Conservation (phyloP, 2,113 vertebrate species). For the Stigmatopora argus region DNA sequence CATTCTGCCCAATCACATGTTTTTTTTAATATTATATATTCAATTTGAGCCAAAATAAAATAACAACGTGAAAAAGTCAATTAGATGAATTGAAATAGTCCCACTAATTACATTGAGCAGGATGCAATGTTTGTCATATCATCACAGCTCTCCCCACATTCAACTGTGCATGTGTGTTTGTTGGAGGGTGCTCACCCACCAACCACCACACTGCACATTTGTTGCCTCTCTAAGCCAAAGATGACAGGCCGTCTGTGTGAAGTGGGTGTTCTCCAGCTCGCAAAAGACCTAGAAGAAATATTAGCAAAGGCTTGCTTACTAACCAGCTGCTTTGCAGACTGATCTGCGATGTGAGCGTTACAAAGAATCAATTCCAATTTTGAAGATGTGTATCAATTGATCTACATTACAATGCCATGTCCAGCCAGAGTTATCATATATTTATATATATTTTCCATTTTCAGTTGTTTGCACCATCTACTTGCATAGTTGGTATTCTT, state of each 20-base stretch:
- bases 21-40: background rate
- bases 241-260: slow-evolving; percentile 16
- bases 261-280: slow-evolving; percentile 2
- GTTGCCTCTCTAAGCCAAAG: slow-evolving; percentile 12
- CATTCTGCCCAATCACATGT: too few relatives aligned
- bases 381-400: background rate
- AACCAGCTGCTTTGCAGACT: background rate
- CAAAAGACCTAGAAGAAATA: background rate
- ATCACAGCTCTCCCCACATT: background rate
- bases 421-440: background rate
- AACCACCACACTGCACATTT: slow-evolving; percentile 17
- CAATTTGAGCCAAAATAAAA: background rate
- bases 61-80: background rate
- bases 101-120: background rate
- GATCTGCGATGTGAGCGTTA: background rate
- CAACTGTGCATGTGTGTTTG: slow-evolving; percentile 1
- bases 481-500: background rate
- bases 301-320: slow-evolving; percentile 3
- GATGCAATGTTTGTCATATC: background rate
- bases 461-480: background rate
- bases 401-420: background rate
- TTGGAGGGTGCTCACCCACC: slow-evolving; percentile 6
- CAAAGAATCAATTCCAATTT: background rate
- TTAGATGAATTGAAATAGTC: background rate
- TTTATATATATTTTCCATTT: background rate